Percentiles rank a stretch among this genome's conserved stretches.
Evolutionary conservation across 2,888 invertebrate genomes (phyloP).

Genomic region (Sialis lutaria): DNA sequence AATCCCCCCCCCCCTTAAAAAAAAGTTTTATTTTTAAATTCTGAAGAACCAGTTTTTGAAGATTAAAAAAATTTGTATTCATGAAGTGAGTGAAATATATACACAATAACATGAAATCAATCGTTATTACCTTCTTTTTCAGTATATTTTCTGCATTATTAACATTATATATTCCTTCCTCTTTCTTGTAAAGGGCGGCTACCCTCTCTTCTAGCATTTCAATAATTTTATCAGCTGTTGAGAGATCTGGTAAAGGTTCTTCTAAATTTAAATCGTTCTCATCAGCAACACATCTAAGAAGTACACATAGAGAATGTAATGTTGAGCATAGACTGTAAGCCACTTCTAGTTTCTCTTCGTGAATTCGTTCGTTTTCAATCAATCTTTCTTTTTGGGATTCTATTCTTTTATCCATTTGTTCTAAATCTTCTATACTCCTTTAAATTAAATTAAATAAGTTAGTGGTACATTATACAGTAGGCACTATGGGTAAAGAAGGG

Average conservation of each 20-base stretch:
- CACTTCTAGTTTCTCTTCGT: constrained; percentile 6
- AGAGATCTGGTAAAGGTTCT: background rate
- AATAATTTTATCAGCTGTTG: background rate
- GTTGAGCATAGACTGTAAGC: background rate
- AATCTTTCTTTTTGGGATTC: constrained; percentile 27
- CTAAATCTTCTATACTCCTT: constrained; percentile 57
- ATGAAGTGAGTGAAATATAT: no score
- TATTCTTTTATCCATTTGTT: constrained; percentile 41
- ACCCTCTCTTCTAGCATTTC: background rate
- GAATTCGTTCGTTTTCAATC: constrained; percentile 14
- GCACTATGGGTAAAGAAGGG: background rate
- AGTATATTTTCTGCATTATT: background rate
- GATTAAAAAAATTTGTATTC: no score
- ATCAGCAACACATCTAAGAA: background rate
- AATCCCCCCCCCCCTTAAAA: no score
- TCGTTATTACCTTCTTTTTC: background rate
- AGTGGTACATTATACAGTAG: background rate
- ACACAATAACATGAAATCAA: no score
- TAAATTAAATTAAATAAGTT: constrained; percentile 10
- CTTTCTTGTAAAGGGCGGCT: background rate
- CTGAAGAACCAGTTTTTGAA: no score
- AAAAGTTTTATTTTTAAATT: no score
- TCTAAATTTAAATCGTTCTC: background rate
- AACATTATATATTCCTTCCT: background rate
- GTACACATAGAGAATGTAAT: constrained; percentile 1